Evolutionary conservation across 1,140 invertebrate genomes (phyloP).

Genomic region (Drosophila parvula): DNA sequence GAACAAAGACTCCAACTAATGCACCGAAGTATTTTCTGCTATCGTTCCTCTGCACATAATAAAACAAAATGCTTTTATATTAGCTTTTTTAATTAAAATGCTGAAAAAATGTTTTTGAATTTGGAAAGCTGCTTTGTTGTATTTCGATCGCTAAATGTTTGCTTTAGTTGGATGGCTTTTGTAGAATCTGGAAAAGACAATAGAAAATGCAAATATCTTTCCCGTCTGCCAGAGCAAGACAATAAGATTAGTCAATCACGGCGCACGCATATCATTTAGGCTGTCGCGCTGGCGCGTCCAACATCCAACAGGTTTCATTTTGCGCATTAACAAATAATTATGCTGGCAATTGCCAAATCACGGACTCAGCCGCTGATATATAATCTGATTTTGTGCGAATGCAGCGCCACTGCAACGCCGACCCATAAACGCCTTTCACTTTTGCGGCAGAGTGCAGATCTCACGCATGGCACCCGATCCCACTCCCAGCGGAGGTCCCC

Average conservation of each 20-base stretch:
- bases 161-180: conserved; percentile 49
- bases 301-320: conserved; percentile 68
- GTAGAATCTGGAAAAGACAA: conserved; percentile 59
- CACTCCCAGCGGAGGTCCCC: conserved; percentile 13
- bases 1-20: conserved; percentile 3
- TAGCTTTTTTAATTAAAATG: conserved; percentile 10
- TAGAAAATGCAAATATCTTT: conserved; percentile 68
- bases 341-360: conserved; percentile 69
- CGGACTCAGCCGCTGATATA: conserved; percentile 56
- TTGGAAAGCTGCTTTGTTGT: conserved; percentile 59
- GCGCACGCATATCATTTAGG: conserved; percentile 48
- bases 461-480: conserved; percentile 55
- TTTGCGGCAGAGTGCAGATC: conserved; percentile 66
- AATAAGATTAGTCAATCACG: conserved; percentile 61
- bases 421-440: conserved; percentile 79
- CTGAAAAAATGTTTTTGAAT: conserved; percentile 22
- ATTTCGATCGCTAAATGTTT: conserved; percentile 23
- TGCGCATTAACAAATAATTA: conserved; percentile 63
- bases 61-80: conserved; percentile 8
- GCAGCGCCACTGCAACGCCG: conserved; percentile 43
- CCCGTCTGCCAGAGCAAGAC: conserved; percentile 21
- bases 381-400: conserved; percentile 70
- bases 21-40: background rate
- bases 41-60: background rate
- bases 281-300: conserved; percentile 34